These are phyloP conservation scores for Tyrophagus putrescentiae DNA, from an alignment of 1,140 invertebrate species.

Conservation along the genomic window DNA sequence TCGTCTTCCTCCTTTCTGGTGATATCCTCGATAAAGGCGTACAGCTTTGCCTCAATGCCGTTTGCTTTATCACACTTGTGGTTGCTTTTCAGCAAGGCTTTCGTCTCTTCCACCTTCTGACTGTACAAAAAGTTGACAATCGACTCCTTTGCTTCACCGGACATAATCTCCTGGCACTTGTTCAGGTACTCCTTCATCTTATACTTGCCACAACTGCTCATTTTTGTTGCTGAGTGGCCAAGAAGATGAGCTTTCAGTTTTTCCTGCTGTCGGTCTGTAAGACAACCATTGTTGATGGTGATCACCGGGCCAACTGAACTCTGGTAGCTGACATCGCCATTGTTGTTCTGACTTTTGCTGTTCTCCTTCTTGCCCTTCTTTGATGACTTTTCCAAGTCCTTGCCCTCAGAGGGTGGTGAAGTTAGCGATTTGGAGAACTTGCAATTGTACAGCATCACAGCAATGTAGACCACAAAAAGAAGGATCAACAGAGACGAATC, in stretches of 20 bases:
- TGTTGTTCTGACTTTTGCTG: neutral
- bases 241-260: neutral
- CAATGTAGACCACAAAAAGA: conserved; percentile 18
- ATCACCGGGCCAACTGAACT: neutral
- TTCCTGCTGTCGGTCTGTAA: conserved; percentile 3
- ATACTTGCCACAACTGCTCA: neutral
- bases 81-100: neutral
- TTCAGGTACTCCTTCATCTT: conserved; percentile 12
- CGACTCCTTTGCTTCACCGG: no score
- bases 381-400: neutral
- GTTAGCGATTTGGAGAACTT: neutral
- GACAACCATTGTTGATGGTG: neutral
- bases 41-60: neutral
- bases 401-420: neutral
- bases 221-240: neutral
- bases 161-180: neutral
- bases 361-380: neutral
- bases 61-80: neutral
- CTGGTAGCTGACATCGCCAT: neutral
- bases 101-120: neutral
- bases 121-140: no score
- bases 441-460: conserved; percentile 24
- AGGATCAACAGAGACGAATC: conserved; percentile 16
- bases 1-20: neutral
- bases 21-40: neutral